phyloP scores from a whole-genome alignment of 2,113 vertebrate species.

The Varanus salvator region DNA sequence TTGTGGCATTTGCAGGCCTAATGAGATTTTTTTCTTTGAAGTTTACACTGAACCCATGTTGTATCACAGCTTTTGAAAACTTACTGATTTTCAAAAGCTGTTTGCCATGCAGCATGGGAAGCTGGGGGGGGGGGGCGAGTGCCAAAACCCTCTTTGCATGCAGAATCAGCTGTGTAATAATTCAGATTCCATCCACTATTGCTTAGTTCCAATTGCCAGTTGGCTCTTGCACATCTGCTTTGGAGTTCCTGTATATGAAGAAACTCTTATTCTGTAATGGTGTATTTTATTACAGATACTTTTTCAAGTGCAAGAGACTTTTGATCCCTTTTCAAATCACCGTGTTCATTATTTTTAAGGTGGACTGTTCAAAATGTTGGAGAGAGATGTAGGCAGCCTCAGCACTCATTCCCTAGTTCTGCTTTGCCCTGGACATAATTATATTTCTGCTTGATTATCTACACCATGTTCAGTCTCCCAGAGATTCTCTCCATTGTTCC shows the following conservation, averaged over 20 bases:
- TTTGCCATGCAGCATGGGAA: neutral
- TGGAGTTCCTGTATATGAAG: neutral
- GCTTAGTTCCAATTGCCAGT: neutral
- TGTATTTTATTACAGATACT: constrained; percentile 48
- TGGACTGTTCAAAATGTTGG: neutral
- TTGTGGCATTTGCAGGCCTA: neutral
- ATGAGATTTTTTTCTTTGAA: neutral
- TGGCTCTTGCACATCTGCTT: neutral
- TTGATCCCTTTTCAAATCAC: neutral
- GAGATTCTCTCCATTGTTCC: neutral
- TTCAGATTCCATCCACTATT: neutral
- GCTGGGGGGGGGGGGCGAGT: too few relatives aligned
- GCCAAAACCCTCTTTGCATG: too few relatives aligned
- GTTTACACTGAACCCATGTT: neutral
- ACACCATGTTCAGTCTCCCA: neutral
- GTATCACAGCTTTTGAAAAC: neutral
- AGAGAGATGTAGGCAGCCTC: neutral
- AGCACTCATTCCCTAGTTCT: neutral
- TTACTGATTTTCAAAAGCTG: neutral
- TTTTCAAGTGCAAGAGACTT: constrained; percentile 20
- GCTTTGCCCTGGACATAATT: constrained; percentile 18
- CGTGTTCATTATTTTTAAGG: neutral
- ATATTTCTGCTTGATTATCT: neutral
- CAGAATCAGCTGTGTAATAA: neutral
- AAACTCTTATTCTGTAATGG: neutral